A percentile compares a stretch with the other conserved stretches of the same genome.
phyloP scores from a whole-genome alignment of 2,113 vertebrate species.

The Bos indicus region DNA sequence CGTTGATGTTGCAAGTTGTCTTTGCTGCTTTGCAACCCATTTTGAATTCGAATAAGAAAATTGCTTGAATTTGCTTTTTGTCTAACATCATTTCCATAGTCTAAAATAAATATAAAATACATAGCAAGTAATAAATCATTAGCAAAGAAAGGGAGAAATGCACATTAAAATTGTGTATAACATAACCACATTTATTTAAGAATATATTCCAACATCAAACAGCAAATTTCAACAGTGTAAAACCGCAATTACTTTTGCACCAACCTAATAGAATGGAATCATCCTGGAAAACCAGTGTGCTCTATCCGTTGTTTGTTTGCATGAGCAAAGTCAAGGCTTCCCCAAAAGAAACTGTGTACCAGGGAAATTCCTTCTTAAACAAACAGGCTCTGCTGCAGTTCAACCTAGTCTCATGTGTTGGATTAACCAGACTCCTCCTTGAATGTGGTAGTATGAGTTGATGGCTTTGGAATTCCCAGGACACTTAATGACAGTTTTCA shows the following conservation, averaged over 20 bases:
- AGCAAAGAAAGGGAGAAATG: background rate
- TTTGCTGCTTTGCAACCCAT: background rate
- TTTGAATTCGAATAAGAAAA: background rate
- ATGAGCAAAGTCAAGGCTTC: background rate
- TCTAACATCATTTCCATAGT: background rate
- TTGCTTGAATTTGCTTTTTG: background rate
- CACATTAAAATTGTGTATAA: background rate
- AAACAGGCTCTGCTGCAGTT: background rate
- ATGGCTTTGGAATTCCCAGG: background rate
- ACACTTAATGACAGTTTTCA: background rate
- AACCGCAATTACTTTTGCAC: background rate
- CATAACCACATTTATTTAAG: background rate
- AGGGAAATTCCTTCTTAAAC: background rate
- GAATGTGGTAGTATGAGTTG: background rate
- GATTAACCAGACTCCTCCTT: background rate
- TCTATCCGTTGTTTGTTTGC: background rate
- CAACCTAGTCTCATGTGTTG: background rate
- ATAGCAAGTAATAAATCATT: background rate
- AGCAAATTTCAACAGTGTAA: background rate
- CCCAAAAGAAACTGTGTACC: background rate
- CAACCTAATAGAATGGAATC: background rate
- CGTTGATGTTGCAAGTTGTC: background rate
- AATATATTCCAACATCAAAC: background rate
- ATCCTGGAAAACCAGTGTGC: background rate
- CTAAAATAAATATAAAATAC: background rate